Conservation (phyloP, 2,888 invertebrate genomes). For the Ichneumoninae sp. region DNA sequence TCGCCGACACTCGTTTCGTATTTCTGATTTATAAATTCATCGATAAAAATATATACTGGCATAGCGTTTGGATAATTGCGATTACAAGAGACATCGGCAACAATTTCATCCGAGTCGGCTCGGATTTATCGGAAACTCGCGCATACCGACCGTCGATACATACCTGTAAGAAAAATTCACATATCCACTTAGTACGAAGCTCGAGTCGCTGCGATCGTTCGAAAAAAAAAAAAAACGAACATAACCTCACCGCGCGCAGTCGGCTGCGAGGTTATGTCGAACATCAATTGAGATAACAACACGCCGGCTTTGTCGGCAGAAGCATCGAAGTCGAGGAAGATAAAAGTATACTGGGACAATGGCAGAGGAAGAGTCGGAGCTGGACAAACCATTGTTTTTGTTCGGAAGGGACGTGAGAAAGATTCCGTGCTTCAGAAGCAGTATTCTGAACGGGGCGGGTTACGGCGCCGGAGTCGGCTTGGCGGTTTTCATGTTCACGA, state of each 20-base stretch:
- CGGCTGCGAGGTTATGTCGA: conserved; percentile 38
- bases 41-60: neutral
- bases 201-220: conserved; percentile 37
- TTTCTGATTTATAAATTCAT: neutral
- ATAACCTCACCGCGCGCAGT: neutral
- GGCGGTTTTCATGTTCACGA: conserved; percentile 90
- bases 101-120: neutral
- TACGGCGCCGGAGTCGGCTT: conserved; percentile 90
- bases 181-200: conserved; percentile 11
- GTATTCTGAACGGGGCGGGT: conserved; percentile 90
- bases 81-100: neutral
- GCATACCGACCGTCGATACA: conserved; percentile 3
- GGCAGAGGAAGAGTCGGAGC: conserved; percentile 42
- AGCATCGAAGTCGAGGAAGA: neutral
- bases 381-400: conserved; percentile 85
- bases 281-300: neutral
- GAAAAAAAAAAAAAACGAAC: neutral
- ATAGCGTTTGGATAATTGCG: neutral
- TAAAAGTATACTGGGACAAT: conserved; percentile 35
- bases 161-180: neutral
- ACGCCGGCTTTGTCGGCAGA: neutral
- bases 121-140: neutral
- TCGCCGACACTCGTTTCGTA: neutral
- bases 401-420: conserved; percentile 90
- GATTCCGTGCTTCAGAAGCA: conserved; percentile 93